Conservation (phyloP, 2,888 invertebrate species). For the Abscondita cerata region DNA sequence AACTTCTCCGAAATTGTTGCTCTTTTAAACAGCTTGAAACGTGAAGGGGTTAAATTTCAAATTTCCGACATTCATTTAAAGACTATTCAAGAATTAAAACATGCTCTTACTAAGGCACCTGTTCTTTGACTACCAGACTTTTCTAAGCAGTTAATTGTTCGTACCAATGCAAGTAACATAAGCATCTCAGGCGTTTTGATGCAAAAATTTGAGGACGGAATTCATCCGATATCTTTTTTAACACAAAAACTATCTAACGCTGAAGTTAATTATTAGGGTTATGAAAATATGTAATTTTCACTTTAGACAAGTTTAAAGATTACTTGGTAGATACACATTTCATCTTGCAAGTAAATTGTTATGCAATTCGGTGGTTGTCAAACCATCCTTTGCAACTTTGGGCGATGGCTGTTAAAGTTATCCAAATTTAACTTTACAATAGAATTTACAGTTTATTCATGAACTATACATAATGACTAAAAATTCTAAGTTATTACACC, state of each 20-base stretch:
- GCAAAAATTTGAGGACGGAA: not conserved
- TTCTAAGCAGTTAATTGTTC: not conserved
- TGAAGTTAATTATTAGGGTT: not conserved
- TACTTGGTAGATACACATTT: too few species aligned
- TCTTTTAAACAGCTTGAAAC: not conserved
- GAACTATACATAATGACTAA: too few species aligned
- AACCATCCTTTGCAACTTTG: too few species aligned
- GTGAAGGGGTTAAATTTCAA: not conserved
- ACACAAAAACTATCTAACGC: not conserved
- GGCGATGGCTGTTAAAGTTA: too few species aligned
- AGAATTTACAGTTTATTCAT: too few species aligned
- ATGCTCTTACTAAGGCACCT: not conserved
- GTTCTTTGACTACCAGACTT: not conserved
- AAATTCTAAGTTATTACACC: too few species aligned
- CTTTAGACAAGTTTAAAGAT: too few species aligned
- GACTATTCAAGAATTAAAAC: not conserved
- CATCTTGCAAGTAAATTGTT: too few species aligned
- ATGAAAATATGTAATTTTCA: too few species aligned
- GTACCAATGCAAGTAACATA: not conserved
- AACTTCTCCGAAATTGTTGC: slow-evolving; percentile 1
- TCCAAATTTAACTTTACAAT: too few species aligned
- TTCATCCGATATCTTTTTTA: not conserved
- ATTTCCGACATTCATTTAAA: not conserved
- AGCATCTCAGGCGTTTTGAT: not conserved
- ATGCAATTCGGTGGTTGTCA: too few species aligned